Conservation (phyloP, 2,888 invertebrate genomes). For the Brachycybe producta region DNA sequence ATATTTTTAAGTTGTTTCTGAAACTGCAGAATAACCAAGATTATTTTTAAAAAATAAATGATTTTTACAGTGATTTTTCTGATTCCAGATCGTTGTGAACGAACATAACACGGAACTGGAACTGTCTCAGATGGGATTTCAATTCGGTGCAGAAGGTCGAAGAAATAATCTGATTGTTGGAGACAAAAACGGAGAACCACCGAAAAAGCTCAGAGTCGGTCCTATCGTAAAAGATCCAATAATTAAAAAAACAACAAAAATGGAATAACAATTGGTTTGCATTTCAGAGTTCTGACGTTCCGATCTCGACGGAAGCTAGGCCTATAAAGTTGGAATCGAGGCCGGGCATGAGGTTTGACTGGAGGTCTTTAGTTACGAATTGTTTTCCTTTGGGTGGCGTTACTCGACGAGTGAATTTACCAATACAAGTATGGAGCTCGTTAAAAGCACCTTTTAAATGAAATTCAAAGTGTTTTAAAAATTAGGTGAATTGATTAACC, state of each 20-base stretch:
- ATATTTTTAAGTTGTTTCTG: no score
- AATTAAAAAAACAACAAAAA: background rate
- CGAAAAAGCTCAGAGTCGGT: no score
- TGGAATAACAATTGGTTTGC: background rate
- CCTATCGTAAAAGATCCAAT: slow-evolving; percentile 24
- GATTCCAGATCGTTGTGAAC: slow-evolving; percentile 36
- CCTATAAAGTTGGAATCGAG: no score
- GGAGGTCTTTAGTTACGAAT: no score
- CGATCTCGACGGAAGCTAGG: slow-evolving; percentile 4
- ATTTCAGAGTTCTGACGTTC: background rate
- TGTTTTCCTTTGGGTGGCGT: no score
- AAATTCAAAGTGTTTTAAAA: no score
- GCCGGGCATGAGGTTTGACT: no score
- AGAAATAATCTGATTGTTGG: slow-evolving; percentile 35
- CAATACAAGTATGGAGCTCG: no score
- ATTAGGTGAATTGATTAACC: no score
- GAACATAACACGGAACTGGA: slow-evolving; percentile 36
- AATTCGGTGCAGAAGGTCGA: slow-evolving; percentile 30
- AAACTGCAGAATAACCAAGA: no score
- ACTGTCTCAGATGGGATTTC: slow-evolving; percentile 37
- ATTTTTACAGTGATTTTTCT: slow-evolving; percentile 6
- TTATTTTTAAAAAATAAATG: slow-evolving; percentile 5
- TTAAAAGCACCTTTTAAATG: no score
- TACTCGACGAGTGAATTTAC: no score
- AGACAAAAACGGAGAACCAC: slow-evolving; percentile 32